Percentiles rank a stretch among this genome's conserved stretches.
Conservation (phyloP, 1,140 invertebrate species). For the Trialeurodes vaporariorum region DNA sequence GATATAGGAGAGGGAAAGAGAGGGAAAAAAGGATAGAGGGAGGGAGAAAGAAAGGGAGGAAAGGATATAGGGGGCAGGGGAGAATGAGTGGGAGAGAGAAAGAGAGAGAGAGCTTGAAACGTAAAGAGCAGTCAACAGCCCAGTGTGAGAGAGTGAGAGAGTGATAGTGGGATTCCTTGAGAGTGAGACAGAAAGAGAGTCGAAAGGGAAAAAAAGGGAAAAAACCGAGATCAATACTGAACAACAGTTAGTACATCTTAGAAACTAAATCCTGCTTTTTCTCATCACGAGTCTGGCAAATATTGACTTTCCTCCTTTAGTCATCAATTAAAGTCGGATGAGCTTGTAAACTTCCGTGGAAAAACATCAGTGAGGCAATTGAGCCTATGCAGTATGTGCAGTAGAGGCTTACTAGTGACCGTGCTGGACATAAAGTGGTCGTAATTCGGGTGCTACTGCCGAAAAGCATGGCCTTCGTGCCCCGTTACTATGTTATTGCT, state of each 20-base stretch:
- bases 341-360: no score
- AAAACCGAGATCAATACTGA: neutral
- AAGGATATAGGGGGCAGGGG: neutral
- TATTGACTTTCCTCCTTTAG: neutral
- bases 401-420: no score
- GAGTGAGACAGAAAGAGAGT: neutral
- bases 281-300: neutral
- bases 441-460: no score
- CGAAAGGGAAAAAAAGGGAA: neutral
- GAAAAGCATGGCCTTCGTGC: no score
- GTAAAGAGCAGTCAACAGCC: neutral
- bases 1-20: neutral
- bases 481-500: no score
- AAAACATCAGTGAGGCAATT: no score
- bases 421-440: no score
- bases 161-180: neutral
- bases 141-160: neutral
- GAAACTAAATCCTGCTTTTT: neutral
- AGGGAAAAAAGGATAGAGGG: neutral
- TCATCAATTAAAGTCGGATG: neutral
- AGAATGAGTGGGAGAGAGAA: neutral
- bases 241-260: neutral
- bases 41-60: no score
- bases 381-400: no score
- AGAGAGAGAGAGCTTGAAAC: neutral